Base-by-base conservation (phyloP, 1,140 invertebrate genomes). In the Heliconius hewitsoni region DNA sequence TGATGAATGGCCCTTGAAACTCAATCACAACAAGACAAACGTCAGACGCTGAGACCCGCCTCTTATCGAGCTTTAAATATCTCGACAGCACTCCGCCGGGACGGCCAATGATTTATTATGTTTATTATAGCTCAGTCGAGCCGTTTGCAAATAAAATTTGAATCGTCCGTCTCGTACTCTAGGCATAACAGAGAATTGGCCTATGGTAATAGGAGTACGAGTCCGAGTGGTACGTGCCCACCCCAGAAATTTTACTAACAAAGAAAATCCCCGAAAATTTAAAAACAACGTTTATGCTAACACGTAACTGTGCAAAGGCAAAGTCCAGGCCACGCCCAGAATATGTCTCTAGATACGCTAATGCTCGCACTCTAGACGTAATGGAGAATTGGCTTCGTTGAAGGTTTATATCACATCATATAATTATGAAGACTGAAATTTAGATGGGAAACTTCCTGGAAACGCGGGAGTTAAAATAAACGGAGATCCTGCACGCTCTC, bases 71-170 rank as follows among this genome's bases (percentile, higher is more conserved):
- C 82, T 84, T 83, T 85, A 87, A 88, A 89, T 85, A 86, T 85
- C 82, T 83, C 84, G 84, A 83, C 81, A 83, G 83, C 83, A 84
- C 81, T 82, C 83, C 80, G 83, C 84, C 85, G 82, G 83, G 84
- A 86, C 76, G 82, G 75, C 78, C 82, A 85, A 85, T 90, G 89
- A 92, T 91, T 91, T 91, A 92, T 89, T 84, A 86, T 89, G 88
- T 90, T 90, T 90, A 86, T 85, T 82, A 18, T 52, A 19, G 77
- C 72, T 84, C 74, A 81, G 76, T 81, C 83, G 84, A 80, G 79
- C 77, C 78, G 81, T 57, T 83, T 80, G 80, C 82, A 82, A 89
- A 87, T 86, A 86, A 87, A 81, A 87, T 88, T 87, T 84, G 89
- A 87, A 87, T 87, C 87, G 85, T 86, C 78, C 79, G 87, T 89